A percentile compares a stretch with the other conserved stretches of the same genome.
phyloP scores from a whole-genome alignment of 2,113 vertebrate species.

The Nannobrachium achirus region DNA sequence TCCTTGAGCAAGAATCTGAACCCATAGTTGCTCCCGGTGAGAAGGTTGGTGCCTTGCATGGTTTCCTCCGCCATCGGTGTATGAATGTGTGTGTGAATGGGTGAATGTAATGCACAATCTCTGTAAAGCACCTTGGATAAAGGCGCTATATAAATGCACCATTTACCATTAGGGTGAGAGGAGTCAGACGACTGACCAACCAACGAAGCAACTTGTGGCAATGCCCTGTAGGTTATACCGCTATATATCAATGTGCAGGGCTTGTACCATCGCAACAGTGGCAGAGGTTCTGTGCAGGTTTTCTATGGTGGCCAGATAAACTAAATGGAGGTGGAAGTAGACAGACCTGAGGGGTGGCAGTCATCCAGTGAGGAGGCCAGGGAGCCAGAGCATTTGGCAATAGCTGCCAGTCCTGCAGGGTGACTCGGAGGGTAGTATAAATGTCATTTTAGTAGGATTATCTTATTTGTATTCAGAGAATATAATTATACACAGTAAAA shows the following conservation, averaged over 20 bases:
- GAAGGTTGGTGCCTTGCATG: no score
- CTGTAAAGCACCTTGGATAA: no score
- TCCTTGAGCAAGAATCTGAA: no score
- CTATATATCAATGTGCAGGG: background rate
- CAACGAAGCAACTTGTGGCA: background rate
- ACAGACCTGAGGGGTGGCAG: conserved; percentile 31
- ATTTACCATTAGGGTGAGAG: background rate
- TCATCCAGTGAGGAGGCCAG: conserved; percentile 41
- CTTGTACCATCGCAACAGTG: background rate
- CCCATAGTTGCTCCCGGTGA: no score
- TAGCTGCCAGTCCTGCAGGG: conserved; percentile 15
- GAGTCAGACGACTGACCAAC: no score
- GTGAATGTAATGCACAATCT: no score
- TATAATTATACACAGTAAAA: background rate
- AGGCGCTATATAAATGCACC: no score
- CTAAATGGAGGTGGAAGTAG: background rate
- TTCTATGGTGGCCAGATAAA: background rate
- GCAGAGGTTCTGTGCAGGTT: conserved; percentile 26
- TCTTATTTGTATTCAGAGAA: conserved; percentile 30
- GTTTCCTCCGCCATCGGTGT: no score
- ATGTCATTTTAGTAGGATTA: conserved; percentile 14
- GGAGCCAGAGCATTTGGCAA: conserved; percentile 22
- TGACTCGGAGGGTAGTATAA: conserved; percentile 5
- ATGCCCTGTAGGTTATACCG: conserved; percentile 3
- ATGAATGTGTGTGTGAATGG: no score